Base-by-base conservation (phyloP, 1,140 invertebrate genomes). In the Bombus picipes region DNA sequence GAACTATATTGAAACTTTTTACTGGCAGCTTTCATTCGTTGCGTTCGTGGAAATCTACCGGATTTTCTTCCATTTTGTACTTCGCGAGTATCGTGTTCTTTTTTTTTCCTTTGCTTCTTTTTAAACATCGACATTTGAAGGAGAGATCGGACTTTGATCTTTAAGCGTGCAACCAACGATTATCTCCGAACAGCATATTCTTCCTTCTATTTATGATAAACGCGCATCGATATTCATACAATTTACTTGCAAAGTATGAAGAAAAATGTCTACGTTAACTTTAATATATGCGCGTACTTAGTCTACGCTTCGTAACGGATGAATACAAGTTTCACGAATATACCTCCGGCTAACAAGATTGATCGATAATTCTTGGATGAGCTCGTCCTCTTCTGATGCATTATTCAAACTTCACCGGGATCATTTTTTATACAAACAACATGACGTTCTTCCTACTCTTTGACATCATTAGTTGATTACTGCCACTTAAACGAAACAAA, bases 351-450 rank as follows among this genome's bases (percentile, higher is more conserved):
- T 77, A 77, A 77, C 37, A n/a, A 59, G 75, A 62, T 62, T 22
- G 75, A 77, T 77, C 75, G 75, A 41, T 62, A 76, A 59, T 76
- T 76, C 74, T 34, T 37, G 74, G 53, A 76, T 59, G 10, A 57
- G 47, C 47, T 47, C 41, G 72, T 41, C 28, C 13, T 73, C 71
- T 39, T 28, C 13, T n/a, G 41, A 47, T 75, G 32, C n/a, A 53
- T 75, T 75, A 75, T 75, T 75, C 73, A 53, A 75, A 25, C 28
- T 53, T 43, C 43, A 25, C 10, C 43, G 32, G 22, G 13, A 34
- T 10, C 13, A 32, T 32, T 75, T 74, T 74, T 75, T 75, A 74
- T 34, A n/a, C 43, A 74, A n/a, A 41, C 25, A 32, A 74, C n/a
- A 22, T 9, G 9, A 32, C 13, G 1, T 10, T 12, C 39, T n/a